phyloP scores from a whole-genome alignment of 2,113 vertebrate genomes.

The Tretioscincus oriximinensis region DNA sequence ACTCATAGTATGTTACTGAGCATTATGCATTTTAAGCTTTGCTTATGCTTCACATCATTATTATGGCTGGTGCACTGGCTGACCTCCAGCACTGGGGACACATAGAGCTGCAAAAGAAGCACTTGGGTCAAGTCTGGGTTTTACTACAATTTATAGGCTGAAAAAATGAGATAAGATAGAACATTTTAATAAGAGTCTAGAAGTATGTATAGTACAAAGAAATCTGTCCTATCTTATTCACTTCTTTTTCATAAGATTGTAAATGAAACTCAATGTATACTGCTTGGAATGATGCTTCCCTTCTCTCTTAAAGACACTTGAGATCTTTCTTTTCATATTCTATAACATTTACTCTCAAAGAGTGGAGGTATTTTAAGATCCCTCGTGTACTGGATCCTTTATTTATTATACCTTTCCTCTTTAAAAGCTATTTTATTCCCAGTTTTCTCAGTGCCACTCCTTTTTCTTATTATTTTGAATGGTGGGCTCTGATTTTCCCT shows the following conservation, averaged over 20 bases:
- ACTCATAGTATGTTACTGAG: neutral
- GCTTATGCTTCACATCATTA: constrained; percentile 18
- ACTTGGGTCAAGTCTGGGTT: neutral
- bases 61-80: neutral
- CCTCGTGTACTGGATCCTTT: neutral
- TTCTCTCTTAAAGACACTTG: neutral
- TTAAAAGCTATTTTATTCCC: neutral
- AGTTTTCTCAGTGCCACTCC: constrained; percentile 43
- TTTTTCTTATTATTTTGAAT: constrained; percentile 39
- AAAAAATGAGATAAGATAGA: neutral
- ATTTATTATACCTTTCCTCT: neutral
- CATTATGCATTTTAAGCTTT: constrained; percentile 31
- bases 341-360: neutral
- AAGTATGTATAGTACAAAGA: neutral
- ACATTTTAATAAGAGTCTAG: neutral
- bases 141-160: neutral
- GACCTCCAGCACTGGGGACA: neutral
- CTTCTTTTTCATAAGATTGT: no score
- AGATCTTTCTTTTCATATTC: neutral
- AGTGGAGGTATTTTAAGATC: neutral
- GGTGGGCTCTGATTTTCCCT: constrained; percentile 40
- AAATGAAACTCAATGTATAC: neutral
- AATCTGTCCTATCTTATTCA: neutral
- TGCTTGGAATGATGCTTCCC: neutral
- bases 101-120: no score